phyloP scores from a whole-genome alignment of 2,888 invertebrate genomes.

The Orchesella flavescens region DNA sequence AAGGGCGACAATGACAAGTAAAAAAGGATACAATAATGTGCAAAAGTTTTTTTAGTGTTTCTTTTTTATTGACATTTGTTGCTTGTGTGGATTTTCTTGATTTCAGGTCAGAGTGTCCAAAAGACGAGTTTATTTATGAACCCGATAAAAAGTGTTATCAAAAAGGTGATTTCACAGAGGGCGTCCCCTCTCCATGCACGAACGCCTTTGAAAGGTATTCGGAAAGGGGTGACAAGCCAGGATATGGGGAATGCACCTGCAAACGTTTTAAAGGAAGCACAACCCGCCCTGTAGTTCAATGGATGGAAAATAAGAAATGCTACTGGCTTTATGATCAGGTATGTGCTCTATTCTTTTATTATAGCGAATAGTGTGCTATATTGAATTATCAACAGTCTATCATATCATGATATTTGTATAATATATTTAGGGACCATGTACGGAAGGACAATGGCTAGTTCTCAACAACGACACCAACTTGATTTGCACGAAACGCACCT shows the following conservation, averaged over 20 bases:
- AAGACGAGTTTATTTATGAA: slow-evolving; percentile 22
- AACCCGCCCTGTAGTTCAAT: slow-evolving; percentile 45
- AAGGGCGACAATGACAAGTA: neutral
- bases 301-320: slow-evolving; percentile 39
- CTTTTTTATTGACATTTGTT: neutral
- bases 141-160: slow-evolving; percentile 35
- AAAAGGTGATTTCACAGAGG: slow-evolving; percentile 12
- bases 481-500: slow-evolving; percentile 33
- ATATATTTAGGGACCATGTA: slow-evolving; percentile 55
- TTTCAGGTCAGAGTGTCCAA: neutral
- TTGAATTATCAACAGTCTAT: neutral
- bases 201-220: slow-evolving; percentile 20
- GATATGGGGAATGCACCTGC: slow-evolving; percentile 43
- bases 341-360: neutral
- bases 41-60: neutral
- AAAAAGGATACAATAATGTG: neutral
- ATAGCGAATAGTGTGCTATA: neutral
- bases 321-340: slow-evolving; percentile 61
- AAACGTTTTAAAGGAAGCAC: slow-evolving; percentile 20
- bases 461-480: slow-evolving; percentile 11
- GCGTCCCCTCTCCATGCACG: slow-evolving; percentile 24
- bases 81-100: neutral
- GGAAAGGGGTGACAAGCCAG: slow-evolving; percentile 13
- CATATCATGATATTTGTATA: too few relatives aligned
- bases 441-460: slow-evolving; percentile 45